A percentile compares a stretch with the other conserved stretches of the same genome.
phyloP scores from a whole-genome alignment of 2,113 vertebrate species.

The Hiodon tergisus region DNA sequence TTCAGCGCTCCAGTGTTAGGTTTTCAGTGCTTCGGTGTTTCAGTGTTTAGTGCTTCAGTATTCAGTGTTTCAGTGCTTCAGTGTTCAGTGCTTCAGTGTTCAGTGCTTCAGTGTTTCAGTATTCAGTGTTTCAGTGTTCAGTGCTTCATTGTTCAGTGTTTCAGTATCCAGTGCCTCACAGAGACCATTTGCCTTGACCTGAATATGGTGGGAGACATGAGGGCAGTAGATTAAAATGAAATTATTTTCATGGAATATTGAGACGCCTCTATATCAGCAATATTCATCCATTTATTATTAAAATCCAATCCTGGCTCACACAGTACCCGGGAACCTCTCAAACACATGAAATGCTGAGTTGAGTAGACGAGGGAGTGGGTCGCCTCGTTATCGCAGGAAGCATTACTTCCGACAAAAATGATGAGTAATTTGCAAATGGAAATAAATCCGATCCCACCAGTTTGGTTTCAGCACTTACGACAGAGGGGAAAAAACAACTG shows the following conservation, averaged over 20 bases:
- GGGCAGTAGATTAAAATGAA: too few relatives aligned
- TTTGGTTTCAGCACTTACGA: conserved; percentile 48
- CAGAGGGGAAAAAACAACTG: conserved; percentile 42
- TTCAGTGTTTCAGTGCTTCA: too few relatives aligned
- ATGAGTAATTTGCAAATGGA: conserved; percentile 58
- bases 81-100: too few relatives aligned
- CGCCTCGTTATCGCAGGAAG: conserved; percentile 49
- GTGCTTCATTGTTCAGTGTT: too few relatives aligned
- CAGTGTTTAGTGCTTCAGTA: too few relatives aligned
- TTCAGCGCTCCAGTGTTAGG: too few relatives aligned
- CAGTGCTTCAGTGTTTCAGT: too few relatives aligned
- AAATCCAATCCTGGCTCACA: not conserved
- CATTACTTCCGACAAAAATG: conserved; percentile 50
- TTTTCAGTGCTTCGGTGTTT: too few relatives aligned
- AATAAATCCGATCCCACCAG: conserved; percentile 45
- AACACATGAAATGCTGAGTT: conserved; percentile 13
- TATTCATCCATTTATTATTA: not conserved
- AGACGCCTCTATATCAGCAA: not conserved
- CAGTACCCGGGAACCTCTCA: not conserved
- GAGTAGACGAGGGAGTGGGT: conserved; percentile 33
- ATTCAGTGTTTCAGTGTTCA: too few relatives aligned
- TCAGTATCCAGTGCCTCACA: too few relatives aligned
- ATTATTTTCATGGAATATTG: not conserved
- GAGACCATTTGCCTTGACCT: too few relatives aligned
- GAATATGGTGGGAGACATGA: too few relatives aligned